phyloP scores from a whole-genome alignment of 2,113 vertebrate species.

The Stigmatopora argus region DNA sequence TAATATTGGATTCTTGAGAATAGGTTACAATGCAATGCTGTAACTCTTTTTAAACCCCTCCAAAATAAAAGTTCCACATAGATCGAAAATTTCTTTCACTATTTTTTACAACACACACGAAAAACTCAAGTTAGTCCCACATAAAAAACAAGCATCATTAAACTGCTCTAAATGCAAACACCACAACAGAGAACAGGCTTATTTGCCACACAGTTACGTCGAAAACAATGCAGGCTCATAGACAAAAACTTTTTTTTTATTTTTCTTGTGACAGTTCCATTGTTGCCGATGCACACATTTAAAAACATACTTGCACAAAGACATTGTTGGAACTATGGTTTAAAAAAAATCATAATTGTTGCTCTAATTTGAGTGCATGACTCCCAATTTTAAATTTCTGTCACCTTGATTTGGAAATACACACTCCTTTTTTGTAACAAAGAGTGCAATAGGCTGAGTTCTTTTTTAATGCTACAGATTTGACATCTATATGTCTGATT shows the following conservation, averaged over 20 bases:
- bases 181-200: constrained; percentile 75
- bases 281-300: constrained; percentile 74
- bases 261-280: constrained; percentile 72
- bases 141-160: constrained; percentile 71
- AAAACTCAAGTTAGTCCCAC: constrained; percentile 74
- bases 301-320: constrained; percentile 76
- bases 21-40: constrained; percentile 78
- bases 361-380: background rate
- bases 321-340: constrained; percentile 71
- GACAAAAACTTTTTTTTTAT: constrained; percentile 72
- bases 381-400: constrained; percentile 47
- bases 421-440: constrained; percentile 53
- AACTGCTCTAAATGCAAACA: constrained; percentile 76
- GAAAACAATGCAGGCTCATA: constrained; percentile 78
- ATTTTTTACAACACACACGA: constrained; percentile 71
- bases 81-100: constrained; percentile 63
- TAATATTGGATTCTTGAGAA: constrained; percentile 76
- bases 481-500: constrained; percentile 68
- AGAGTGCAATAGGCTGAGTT: constrained; percentile 63
- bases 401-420: constrained; percentile 62
- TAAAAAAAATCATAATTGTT: background rate
- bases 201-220: constrained; percentile 76
- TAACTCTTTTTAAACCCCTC: constrained; percentile 70
- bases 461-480: constrained; percentile 59
- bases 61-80: constrained; percentile 59